Evolutionary conservation across 2,797 vertebrate species (phyloP), one percentile per base, ranked within the genome.

Genomic region (Macropus fuliginosus): DNA sequence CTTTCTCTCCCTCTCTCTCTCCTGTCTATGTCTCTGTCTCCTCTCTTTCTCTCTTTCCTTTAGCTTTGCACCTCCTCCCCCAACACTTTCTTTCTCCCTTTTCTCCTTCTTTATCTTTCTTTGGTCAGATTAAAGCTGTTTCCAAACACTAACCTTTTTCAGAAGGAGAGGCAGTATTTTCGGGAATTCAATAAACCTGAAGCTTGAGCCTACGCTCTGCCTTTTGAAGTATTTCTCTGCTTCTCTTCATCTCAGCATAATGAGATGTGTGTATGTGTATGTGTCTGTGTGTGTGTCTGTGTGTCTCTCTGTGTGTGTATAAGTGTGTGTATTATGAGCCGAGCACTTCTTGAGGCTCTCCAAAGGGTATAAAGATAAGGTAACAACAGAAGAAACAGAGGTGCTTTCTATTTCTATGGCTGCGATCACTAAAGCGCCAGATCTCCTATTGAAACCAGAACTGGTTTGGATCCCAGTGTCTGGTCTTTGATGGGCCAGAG

Each of bases 401-500:
- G 56, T 55, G 74, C 94, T 98, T 98, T 97, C 97, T 96, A 94
- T 81, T 91, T 95, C 57, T 93, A 93, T 55, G 59, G 94, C 95
- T 96, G 96, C 91, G 92, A 8, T 52, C 94, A 96, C 97, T 97
- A 91, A 94, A 96, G 97, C 92, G 46, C 95, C 96, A 96, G 94
- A 95, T 96, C 96, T 97, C 96, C 93, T 95, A 96, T 95, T 97
- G 97, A 97, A 98, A 97, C 97, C 97, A 97, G 97, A 95, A 97
- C 97, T 90, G 74, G 97, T 97, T 96, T 97, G 97, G 96, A 97
- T 96, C 95, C 97, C 96, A 91, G 93, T 92, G 97, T 97, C 97
- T 97, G 97, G 96, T 97, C 97, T 98, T 98, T 98, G 98, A 98
- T 97, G 97, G 97, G 91, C 96, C 95, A 97, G 93, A 97, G 92